Evolutionary conservation across 2,888 invertebrate genomes (phyloP), one percentile per base, ranked within the genome.

Genomic region (Odontocerum albicorne): DNA sequence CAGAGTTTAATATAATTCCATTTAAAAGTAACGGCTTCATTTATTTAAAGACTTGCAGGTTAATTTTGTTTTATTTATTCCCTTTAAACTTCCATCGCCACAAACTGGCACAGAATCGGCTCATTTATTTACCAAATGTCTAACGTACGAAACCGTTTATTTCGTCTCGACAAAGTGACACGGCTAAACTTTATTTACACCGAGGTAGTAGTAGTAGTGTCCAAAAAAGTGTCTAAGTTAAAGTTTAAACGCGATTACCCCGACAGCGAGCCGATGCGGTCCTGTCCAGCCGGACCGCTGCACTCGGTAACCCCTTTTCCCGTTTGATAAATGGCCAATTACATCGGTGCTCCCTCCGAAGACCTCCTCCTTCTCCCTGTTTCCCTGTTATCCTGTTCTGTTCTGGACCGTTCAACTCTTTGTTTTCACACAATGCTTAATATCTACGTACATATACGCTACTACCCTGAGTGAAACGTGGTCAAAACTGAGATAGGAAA

Each of bases 301-400:
- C 55, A 51, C 44, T 49, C 55, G 44, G 46, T 50, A 75, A 77
- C 77, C 78, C 78, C 77, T 77, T 75, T 75, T 51, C 70, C 74
- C 69, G 74, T 77, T 77, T 78, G 78, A 78, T 78, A 77, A 77
- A 78, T 77, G 78, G 78, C 77, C 78, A 78, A 78, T 78, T 78
- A 78, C 77, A 71, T 70, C 68, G 72, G 66, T 65, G 67, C 70
- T 72, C 73, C 70, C 70, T 69, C 73, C 73, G 6, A 22, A 15
- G 27, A 10, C 43, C 32, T 44, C 43, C 32, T 44, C 21, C 42
- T 31, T 19, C 36, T 47, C 42, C 20, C 47, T 4, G 20, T 32
- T 13, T 35, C 42, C 46, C 40, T 22, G 27, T 20, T 19, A 32
- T 32, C 57, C 40, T 40, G 16, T 27, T 51, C 40, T 22, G 39